phyloP scores from a whole-genome alignment of 2,797 vertebrate species.

The Carcharodon carcharias region DNA sequence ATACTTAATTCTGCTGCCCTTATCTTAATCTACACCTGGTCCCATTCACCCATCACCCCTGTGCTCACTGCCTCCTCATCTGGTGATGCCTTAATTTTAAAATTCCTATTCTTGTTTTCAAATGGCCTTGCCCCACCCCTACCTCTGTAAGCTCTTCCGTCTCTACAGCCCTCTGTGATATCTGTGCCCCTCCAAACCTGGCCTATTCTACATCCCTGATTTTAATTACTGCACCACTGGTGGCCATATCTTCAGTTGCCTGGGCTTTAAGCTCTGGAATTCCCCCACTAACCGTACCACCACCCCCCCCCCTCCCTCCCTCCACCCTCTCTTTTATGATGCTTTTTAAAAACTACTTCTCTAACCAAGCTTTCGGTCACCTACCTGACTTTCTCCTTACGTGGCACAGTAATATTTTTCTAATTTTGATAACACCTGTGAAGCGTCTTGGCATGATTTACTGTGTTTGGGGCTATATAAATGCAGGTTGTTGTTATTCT shows the following conservation, averaged over 20 bases:
- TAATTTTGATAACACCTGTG: neutral
- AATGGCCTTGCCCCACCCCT: neutral
- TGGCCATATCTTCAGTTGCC: neutral
- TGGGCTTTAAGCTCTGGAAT: neutral
- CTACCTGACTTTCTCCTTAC: neutral
- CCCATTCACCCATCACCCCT: neutral
- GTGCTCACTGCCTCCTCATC: rapidly evolving
- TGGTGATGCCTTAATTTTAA: neutral
- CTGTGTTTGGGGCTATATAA: neutral
- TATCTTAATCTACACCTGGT: no score
- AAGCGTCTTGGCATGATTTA: neutral
- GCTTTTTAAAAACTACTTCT: neutral
- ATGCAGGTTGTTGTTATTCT: neutral
- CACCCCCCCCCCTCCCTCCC: no score
- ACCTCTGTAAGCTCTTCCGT: neutral
- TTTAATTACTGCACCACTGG: neutral
- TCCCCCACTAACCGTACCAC: neutral
- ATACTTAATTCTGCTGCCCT: neutral
- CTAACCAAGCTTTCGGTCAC: neutral
- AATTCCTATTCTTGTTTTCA: neutral
- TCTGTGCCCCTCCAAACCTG: neutral
- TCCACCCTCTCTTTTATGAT: neutral
- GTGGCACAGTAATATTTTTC: neutral
- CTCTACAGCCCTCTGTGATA: neutral
- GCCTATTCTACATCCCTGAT: neutral